Evolutionary conservation across 2,888 invertebrate genomes (phyloP), one percentile per base, ranked within the genome.

Genomic region (Osedax fenrisi): DNA sequence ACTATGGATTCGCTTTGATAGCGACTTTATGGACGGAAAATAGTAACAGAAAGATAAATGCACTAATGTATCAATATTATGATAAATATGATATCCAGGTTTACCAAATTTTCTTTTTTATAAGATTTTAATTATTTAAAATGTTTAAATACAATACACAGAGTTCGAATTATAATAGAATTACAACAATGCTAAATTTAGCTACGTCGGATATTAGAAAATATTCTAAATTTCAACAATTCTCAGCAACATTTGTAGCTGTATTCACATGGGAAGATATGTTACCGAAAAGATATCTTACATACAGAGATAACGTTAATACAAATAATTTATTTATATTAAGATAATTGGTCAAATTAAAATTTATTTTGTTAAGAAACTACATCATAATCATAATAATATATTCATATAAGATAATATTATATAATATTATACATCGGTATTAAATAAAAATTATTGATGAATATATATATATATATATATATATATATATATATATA

Each of bases 11-110:
- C 13, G 68, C 68, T 3, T 22, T 68, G 27, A 26, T 68, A 10
- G 68, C 68, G n/a, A 24, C 68, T 2, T 26, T 68, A 5, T 68
- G 68, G 68, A n/a, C 68, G n/a, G 68, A 68, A 22, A 68, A 26
- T n/a, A 41, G 17, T 5, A 41, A 10, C 41, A 5, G 17, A 41
- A 41, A 41, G 5, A 41, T 5, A 5, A 17, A 41, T 17, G 41
- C 41, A 5, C 10, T 41, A 5, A 41, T 41, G 41, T 41, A 41
- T 17, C 41, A 41, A 17, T 41, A 41, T 17, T 41, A 41, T 17
- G 41, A 41, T 41, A 41, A 41, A 17, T 10, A 41, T 17, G 41
- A 41, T 17, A 41, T 41, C 10, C 41, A 41, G 41, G 41, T n/a
- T n/a, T n/a, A n/a, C n/a, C n/a, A n/a, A n/a, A n/a, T n/a, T n/a